phyloP scores from a whole-genome alignment of 2,888 invertebrate genomes.

The Drosophila lacicola region DNA sequence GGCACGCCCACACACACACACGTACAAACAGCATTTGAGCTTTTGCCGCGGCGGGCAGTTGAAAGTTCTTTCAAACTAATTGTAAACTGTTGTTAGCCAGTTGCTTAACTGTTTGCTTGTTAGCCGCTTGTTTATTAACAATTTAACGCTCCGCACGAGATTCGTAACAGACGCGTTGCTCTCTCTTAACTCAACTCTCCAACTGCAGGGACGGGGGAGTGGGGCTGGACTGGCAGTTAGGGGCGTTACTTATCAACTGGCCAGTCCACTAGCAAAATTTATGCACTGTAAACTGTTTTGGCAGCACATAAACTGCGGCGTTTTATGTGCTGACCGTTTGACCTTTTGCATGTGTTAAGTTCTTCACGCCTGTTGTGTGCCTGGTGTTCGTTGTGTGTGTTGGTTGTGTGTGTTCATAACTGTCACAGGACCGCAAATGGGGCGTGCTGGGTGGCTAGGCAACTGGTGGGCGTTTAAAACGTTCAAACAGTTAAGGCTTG shows the following conservation, averaged over 20 bases:
- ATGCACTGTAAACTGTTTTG: constrained; percentile 62
- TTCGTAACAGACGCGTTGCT: constrained; percentile 40
- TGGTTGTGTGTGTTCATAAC: constrained; percentile 47
- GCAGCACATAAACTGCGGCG: constrained; percentile 68
- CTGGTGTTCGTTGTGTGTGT: constrained; percentile 7
- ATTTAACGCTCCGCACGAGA: constrained; percentile 74
- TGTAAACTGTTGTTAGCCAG: constrained; percentile 79
- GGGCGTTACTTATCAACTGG: constrained; percentile 65
- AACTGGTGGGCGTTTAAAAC: constrained; percentile 42
- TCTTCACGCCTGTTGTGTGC: constrained; percentile 34
- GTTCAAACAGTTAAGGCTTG: constrained; percentile 46
- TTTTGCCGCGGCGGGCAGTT: constrained; percentile 65
- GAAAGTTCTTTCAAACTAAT: constrained; percentile 74
- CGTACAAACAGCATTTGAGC: constrained; percentile 19
- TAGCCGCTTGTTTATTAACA: constrained; percentile 81
- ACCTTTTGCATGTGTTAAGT: constrained; percentile 65
- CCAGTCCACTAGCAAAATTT: constrained; percentile 61
- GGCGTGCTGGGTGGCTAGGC: constrained; percentile 55
- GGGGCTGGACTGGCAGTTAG: constrained; percentile 1
- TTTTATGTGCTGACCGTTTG: constrained; percentile 73
- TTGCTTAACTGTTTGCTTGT: constrained; percentile 75
- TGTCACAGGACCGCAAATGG: constrained; percentile 54
- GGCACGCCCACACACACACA: constrained; percentile 57
- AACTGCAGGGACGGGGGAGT: not conserved
- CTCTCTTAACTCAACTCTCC: constrained; percentile 47